Conservation (phyloP, 2,113 vertebrate genomes). For the Macrotus californicus region DNA sequence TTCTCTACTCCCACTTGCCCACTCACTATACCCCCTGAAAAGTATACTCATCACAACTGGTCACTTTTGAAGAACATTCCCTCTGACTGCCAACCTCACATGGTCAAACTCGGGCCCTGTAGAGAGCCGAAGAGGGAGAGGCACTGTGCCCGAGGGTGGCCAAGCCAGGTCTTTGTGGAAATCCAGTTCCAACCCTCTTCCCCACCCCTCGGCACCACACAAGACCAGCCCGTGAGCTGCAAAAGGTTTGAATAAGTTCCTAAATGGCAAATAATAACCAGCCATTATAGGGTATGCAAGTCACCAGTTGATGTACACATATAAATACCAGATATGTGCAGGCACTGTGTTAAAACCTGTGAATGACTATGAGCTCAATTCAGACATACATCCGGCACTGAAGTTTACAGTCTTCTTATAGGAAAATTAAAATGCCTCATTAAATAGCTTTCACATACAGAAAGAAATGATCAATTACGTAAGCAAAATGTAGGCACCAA, state of each 20-base stretch:
- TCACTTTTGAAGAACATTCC: not conserved
- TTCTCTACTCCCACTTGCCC: not conserved
- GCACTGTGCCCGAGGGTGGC: too few species aligned
- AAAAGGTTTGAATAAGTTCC: not conserved
- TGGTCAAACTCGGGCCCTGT: not conserved
- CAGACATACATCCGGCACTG: not conserved
- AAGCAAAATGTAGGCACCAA: not conserved
- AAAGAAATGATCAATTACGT: not conserved
- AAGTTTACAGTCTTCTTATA: not conserved
- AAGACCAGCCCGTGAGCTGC: not conserved
- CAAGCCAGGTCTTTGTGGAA: not conserved
- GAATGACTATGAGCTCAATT: not conserved
- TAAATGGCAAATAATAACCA: not conserved
- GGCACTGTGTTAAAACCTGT: not conserved
- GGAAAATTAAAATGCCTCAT: not conserved
- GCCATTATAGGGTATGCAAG: not conserved
- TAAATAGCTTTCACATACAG: not conserved
- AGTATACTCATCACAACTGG: not conserved
- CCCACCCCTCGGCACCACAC: not conserved
- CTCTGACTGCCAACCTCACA: not conserved
- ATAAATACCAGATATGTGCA: not conserved
- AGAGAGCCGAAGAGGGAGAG: not conserved
- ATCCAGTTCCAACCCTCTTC: not conserved
- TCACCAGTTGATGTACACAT: not conserved
- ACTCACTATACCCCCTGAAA: not conserved